phyloP scores from a whole-genome alignment of 2,797 vertebrate species.

The Champsocephalus esox region DNA sequence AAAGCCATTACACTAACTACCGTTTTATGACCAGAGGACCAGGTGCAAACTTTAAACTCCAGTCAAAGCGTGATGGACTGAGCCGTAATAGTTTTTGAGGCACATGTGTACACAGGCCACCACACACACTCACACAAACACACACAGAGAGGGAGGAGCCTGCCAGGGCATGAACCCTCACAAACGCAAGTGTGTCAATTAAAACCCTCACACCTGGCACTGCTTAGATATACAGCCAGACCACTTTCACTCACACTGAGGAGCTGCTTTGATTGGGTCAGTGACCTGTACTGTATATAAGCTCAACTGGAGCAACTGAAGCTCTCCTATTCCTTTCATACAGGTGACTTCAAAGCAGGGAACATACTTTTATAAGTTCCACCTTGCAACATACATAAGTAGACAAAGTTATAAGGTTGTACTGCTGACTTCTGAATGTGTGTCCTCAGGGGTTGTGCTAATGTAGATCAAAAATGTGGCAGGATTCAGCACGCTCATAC shows the following conservation, averaged over 20 bases:
- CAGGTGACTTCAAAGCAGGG: conserved; percentile 46
- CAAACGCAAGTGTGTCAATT: conserved; percentile 54
- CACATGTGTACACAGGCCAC: background rate
- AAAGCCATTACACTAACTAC: conserved; percentile 66
- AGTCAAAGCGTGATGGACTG: conserved; percentile 40
- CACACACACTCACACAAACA: conserved; percentile 3
- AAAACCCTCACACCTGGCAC: conserved; percentile 62
- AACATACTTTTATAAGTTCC: conserved; percentile 17
- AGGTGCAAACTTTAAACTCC: conserved; percentile 64
- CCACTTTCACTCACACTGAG: conserved; percentile 41
- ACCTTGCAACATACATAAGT: conserved; percentile 5
- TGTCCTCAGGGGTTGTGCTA: conserved; percentile 29
- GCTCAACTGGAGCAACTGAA: conserved; percentile 25
- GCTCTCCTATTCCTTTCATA: conserved; percentile 17
- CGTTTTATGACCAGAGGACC: conserved; percentile 62
- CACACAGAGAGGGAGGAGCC: conserved; percentile 15
- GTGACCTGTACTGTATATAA: conserved; percentile 18
- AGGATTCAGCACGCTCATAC: conserved; percentile 55
- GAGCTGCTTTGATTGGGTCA: conserved; percentile 23
- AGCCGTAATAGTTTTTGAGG: conserved; percentile 27
- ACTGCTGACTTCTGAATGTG: conserved; percentile 22
- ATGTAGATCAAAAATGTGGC: conserved; percentile 51
- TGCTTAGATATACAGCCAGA: conserved; percentile 33
- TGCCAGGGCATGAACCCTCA: conserved; percentile 40
- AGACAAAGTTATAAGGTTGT: conserved; percentile 28